These are phyloP conservation scores for Rhinichthys osculus DNA, from an alignment of 2,797 vertebrate genomes.

Conservation along the genomic window DNA sequence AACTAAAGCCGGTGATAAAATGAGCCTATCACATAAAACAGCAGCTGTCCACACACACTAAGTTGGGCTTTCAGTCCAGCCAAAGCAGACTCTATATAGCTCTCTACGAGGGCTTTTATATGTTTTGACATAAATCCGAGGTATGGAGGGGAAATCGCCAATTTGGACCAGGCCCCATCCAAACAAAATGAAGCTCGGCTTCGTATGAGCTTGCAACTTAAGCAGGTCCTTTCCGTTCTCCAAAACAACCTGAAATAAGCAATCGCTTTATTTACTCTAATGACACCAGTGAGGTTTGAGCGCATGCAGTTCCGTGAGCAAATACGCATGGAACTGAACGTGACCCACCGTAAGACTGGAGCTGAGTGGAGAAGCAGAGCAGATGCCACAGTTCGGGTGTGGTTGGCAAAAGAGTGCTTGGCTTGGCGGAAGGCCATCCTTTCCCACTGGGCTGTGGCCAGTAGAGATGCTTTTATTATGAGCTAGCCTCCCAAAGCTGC, in stretches of 20 bases:
- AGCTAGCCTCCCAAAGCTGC: constrained; percentile 78
- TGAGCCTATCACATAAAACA: constrained; percentile 54
- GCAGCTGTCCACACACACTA: constrained; percentile 51
- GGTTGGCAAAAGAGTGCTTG: constrained; percentile 76
- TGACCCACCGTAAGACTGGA: constrained; percentile 68
- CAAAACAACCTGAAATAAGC: constrained; percentile 53
- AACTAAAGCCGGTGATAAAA: constrained; percentile 56
- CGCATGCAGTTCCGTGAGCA: constrained; percentile 30
- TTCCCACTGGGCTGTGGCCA: constrained; percentile 72
- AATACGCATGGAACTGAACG: constrained; percentile 58
- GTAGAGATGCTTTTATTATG: constrained; percentile 80
- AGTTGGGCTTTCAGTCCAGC: constrained; percentile 61
- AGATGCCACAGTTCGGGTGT: constrained; percentile 77
- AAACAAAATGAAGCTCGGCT: constrained; percentile 53
- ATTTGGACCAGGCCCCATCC: constrained; percentile 62
- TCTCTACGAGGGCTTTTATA: constrained; percentile 60
- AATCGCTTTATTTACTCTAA: constrained; percentile 65
- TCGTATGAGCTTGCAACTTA: constrained; percentile 57
- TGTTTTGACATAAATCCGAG: constrained; percentile 70
- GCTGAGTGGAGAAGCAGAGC: constrained; percentile 64
- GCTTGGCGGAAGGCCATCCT: constrained; percentile 77
- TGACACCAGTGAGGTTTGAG: constrained; percentile 35
- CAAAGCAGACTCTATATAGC: constrained; percentile 64
- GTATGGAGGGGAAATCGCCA: constrained; percentile 64
- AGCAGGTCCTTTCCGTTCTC: constrained; percentile 57